A percentile compares a stretch with the other conserved stretches of the same genome.
Evolutionary conservation across 2,888 invertebrate species (phyloP).

Genomic region (Drosophila robusta): DNA sequence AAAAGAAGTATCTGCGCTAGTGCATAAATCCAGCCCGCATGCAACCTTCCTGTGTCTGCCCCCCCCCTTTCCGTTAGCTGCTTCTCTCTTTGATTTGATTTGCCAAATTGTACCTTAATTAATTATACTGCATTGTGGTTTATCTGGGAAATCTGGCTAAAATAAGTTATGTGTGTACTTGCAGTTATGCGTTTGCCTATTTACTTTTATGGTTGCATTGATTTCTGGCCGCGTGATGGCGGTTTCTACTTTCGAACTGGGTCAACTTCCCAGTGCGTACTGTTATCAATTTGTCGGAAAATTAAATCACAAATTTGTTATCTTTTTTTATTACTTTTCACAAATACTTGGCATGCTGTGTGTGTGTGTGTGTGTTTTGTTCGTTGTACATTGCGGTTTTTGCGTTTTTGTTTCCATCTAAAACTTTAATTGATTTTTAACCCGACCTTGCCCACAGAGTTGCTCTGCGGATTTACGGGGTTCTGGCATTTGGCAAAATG

Average conservation of each 20-base stretch:
- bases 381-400: constrained; percentile 56
- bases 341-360: constrained; percentile 37
- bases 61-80: not conserved
- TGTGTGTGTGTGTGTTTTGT: constrained; percentile 10
- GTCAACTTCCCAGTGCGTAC: constrained; percentile 25
- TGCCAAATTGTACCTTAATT: constrained; percentile 54
- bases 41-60: not conserved
- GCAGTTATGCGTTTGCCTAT: constrained; percentile 22
- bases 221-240: constrained; percentile 55
- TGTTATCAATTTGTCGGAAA: constrained; percentile 43
- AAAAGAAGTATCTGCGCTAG: constrained; percentile 8
- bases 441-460: constrained; percentile 52
- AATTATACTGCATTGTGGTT: constrained; percentile 57
- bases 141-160: constrained; percentile 50
- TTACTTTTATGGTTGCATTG: constrained; percentile 62
- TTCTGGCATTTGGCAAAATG: constrained; percentile 36
- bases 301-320: constrained; percentile 46
- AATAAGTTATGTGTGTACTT: constrained; percentile 4
- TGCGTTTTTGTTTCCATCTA: constrained; percentile 45
- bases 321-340: constrained; percentile 29
- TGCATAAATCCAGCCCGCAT: constrained; percentile 31
- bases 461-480: constrained; percentile 13
- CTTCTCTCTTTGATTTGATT: constrained; percentile 34
- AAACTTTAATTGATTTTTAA: constrained; percentile 73
- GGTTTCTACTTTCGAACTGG: constrained; percentile 40